Conservation (phyloP, 2,888 invertebrate species). For the Monochamus alternatus region DNA sequence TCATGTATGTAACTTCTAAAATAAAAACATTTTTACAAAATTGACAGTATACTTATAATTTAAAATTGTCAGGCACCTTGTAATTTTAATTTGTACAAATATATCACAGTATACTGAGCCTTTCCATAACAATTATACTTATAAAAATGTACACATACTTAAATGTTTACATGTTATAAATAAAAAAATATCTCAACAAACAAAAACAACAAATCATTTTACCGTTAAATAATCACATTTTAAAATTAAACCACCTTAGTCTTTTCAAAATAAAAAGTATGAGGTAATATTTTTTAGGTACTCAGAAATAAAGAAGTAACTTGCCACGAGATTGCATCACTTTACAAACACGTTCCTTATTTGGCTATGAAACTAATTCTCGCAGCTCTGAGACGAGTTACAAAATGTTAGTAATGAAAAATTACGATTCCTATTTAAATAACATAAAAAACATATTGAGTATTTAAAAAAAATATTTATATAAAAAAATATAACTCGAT, state of each 20-base stretch:
- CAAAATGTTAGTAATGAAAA: neutral
- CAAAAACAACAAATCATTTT: slow-evolving; percentile 26
- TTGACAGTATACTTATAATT: slow-evolving; percentile 54
- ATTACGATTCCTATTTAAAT: neutral
- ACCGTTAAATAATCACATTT: slow-evolving; percentile 22
- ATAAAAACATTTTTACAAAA: slow-evolving; percentile 39
- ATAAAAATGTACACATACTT: slow-evolving; percentile 37
- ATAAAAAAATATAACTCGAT: neutral
- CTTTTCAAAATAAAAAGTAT: slow-evolving; percentile 19
- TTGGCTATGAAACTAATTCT: neutral
- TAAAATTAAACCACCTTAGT: slow-evolving; percentile 23
- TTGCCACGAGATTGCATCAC: too few species aligned
- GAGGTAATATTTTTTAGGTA: slow-evolving; percentile 29
- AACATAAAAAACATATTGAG: neutral
- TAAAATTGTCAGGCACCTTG: slow-evolving; percentile 59
- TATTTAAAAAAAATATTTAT: neutral
- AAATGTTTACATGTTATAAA: slow-evolving; percentile 40
- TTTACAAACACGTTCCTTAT: too few species aligned
- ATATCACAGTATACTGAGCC: slow-evolving; percentile 65
- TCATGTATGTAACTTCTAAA: slow-evolving; percentile 29
- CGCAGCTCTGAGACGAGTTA: neutral
- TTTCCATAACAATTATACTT: slow-evolving; percentile 41
- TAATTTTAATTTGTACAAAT: slow-evolving; percentile 56
- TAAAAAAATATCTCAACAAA: slow-evolving; percentile 41
- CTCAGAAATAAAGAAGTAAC: slow-evolving; percentile 10